phyloP scores from a whole-genome alignment of 2,113 vertebrate genomes.

The Orthonyx spaldingii region DNA sequence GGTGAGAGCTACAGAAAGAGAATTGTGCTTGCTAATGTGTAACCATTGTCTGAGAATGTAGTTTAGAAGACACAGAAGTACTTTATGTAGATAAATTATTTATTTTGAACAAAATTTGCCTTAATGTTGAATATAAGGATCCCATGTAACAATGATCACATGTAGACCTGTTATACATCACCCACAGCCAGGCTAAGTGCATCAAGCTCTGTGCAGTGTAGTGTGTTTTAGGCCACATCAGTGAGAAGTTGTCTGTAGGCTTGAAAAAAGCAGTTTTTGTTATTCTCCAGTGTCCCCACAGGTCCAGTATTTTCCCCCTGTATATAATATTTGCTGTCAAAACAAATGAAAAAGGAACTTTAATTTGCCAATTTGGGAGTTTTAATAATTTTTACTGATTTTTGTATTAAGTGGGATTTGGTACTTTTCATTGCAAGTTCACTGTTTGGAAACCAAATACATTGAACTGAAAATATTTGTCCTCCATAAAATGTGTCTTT shows the following conservation, averaged over 20 bases:
- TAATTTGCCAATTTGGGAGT: rapidly evolving
- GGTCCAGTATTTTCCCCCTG: background rate
- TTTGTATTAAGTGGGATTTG: background rate
- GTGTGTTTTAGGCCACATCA: background rate
- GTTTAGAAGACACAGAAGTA: background rate
- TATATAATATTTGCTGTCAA: background rate
- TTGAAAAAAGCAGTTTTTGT: background rate
- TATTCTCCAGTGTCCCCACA: background rate
- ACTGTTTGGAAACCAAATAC: background rate
- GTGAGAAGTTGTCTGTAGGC: rapidly evolving
- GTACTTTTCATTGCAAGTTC: background rate
- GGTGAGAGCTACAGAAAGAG: background rate
- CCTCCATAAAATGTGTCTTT: background rate
- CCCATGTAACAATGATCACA: background rate
- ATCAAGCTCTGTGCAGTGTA: background rate
- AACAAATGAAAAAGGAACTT: background rate
- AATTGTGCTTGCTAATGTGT: background rate
- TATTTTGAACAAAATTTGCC: background rate
- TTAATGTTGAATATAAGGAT: background rate
- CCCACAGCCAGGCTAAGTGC: background rate
- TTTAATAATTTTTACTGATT: background rate
- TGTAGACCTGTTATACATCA: background rate
- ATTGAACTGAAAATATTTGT: background rate
- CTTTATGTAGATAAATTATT: background rate
- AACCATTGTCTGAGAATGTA: background rate